phyloP scores from a whole-genome alignment of 2,113 vertebrate genomes.

The Brachypteracias leptosomus region DNA sequence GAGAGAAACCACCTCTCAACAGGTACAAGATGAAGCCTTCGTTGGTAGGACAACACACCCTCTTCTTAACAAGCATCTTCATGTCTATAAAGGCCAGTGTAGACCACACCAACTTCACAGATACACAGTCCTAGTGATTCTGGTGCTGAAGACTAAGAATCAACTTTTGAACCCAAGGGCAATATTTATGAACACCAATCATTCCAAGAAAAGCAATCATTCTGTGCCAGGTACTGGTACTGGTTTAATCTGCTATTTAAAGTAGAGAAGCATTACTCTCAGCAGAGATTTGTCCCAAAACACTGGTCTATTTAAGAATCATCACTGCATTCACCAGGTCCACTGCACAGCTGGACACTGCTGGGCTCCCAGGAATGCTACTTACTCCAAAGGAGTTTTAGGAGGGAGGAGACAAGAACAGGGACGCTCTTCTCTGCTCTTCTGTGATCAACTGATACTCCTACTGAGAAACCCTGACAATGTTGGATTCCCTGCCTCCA shows the following conservation, averaged over 20 bases:
- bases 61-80: background rate
- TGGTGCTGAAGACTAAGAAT: background rate
- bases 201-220: background rate
- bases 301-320: background rate
- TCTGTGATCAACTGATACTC: background rate
- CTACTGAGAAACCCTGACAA: background rate
- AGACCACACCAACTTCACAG: background rate
- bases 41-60: rapidly evolving
- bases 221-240: background rate
- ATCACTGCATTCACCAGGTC: background rate
- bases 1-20: background rate
- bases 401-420: background rate
- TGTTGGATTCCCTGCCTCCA: background rate
- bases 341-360: background rate
- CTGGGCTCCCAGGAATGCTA: background rate
- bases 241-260: background rate
- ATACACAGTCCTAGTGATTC: background rate
- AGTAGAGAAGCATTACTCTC: background rate
- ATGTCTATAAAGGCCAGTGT: rapidly evolving
- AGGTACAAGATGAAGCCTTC: background rate
- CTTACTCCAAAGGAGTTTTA: background rate
- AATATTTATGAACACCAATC: background rate
- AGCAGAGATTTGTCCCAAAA: background rate
- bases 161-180: background rate
- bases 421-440: background rate